Evolutionary conservation across 1,140 invertebrate genomes (phyloP).

Genomic region (Drosophila santomea): DNA sequence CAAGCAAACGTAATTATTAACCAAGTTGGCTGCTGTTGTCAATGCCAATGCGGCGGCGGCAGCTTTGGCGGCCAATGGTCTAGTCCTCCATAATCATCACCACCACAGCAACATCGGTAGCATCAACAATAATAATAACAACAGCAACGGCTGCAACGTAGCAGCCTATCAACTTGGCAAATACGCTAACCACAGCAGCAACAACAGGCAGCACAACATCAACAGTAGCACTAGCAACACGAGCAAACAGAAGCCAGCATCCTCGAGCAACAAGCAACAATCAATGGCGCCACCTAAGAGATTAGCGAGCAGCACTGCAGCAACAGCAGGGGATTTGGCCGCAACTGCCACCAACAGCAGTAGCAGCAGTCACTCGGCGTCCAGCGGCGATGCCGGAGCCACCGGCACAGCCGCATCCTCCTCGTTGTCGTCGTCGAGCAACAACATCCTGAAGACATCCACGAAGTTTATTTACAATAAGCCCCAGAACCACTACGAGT

Average conservation of each 20-base stretch:
- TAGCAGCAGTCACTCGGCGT: constrained; percentile 25
- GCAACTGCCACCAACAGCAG: constrained; percentile 30
- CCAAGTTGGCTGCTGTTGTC: constrained; percentile 84
- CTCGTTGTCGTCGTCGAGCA: constrained; percentile 34
- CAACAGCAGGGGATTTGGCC: constrained; percentile 21
- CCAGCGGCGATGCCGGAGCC: constrained; percentile 25
- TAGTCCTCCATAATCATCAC: constrained; percentile 62
- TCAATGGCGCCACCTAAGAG: constrained; percentile 52
- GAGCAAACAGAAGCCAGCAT: constrained; percentile 43
- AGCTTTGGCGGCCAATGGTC: constrained; percentile 72
- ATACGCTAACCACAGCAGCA: constrained; percentile 38
- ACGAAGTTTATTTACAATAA: constrained; percentile 82
- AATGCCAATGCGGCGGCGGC: constrained; percentile 82
- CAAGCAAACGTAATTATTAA: constrained; percentile 92
- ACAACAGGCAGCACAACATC: constrained; percentile 61
- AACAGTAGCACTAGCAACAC: constrained; percentile 28
- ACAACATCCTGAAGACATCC: constrained; percentile 73
- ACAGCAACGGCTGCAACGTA: constrained; percentile 14
- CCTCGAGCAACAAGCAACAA: constrained; percentile 53
- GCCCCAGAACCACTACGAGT: constrained; percentile 78
- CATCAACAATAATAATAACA: constrained; percentile 41
- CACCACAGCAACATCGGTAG: constrained; percentile 42
- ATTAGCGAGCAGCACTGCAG: constrained; percentile 29
- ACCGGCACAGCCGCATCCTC: constrained; percentile 27
- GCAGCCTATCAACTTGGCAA: constrained; percentile 51